phyloP scores from a whole-genome alignment of 2,797 vertebrate species.

The Ceryle rudis region DNA sequence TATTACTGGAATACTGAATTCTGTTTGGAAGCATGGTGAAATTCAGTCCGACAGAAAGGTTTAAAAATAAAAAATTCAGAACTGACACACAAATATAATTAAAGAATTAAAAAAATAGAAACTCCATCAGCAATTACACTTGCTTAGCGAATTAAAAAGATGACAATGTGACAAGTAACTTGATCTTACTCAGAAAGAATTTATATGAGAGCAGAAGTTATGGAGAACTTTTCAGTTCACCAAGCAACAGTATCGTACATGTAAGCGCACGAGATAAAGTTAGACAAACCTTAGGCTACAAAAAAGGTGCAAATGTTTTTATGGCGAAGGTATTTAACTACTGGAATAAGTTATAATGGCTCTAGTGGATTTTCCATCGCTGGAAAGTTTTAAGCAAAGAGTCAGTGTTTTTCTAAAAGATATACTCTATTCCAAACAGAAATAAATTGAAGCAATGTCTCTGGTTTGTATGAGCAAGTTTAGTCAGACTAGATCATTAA shows the following conservation, averaged over 20 bases:
- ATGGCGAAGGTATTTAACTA: conserved; percentile 63
- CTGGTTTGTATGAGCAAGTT: conserved; percentile 20
- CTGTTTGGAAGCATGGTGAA: not conserved
- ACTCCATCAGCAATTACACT: not conserved
- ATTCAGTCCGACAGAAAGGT: not conserved
- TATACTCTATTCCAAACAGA: conserved; percentile 58
- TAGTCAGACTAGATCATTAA: not conserved
- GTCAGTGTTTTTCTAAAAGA: conserved; percentile 71
- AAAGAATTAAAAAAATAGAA: not conserved
- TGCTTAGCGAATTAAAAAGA: not conserved
- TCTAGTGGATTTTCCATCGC: conserved; percentile 37
- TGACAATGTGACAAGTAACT: not conserved
- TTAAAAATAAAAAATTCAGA: not conserved
- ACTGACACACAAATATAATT: not conserved
- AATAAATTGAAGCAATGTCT: conserved; percentile 54
- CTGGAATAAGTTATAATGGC: conserved; percentile 57
- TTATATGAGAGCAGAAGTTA: not conserved
- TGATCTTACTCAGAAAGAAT: not conserved
- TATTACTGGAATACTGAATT: not conserved
- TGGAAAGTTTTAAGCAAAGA: conserved; percentile 68
- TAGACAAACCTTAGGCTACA: conserved; percentile 25
- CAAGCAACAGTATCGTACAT: not conserved
- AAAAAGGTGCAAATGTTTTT: conserved; percentile 63
- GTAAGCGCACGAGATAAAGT: conserved; percentile 2
- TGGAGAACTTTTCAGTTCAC: not conserved